Conservation (phyloP, 2,113 vertebrate species). For the Leptocoma aspasia region DNA sequence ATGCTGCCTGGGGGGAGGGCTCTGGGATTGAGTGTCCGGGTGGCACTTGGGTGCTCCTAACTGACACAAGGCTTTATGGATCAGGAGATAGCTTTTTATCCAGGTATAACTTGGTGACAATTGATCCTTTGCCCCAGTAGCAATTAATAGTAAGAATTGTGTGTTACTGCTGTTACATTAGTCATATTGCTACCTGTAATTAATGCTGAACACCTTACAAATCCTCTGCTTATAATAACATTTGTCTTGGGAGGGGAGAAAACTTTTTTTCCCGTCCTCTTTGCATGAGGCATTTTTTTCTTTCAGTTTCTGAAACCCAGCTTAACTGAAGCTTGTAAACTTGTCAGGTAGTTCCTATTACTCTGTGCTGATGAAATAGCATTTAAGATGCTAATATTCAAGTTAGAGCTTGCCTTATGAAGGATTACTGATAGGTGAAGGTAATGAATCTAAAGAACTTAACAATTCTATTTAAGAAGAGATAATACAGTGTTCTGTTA, state of each 20-base stretch:
- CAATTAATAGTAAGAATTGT: not conserved
- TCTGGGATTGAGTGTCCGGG: rapidly evolving
- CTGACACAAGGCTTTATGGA: rapidly evolving
- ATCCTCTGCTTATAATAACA: not conserved
- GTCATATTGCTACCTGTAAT: not conserved
- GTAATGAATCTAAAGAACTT: not conserved
- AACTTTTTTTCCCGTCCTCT: not conserved
- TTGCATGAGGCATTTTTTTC: not conserved
- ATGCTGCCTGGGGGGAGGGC: rapidly evolving
- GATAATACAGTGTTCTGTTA: not conserved
- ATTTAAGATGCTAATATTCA: not conserved
- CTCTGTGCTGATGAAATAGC: not conserved
- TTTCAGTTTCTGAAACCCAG: not conserved
- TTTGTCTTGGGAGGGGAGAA: not conserved
- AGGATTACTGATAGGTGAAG: not conserved
- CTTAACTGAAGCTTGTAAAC: not conserved
- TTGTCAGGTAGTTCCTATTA: not conserved
- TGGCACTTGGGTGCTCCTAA: rapidly evolving
- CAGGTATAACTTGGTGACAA: not conserved
- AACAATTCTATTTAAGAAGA: not conserved
- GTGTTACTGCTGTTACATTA: not conserved
- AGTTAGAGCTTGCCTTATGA: not conserved
- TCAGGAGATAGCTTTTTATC: not conserved
- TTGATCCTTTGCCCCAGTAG: not conserved
- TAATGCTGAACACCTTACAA: not conserved